Evolutionary conservation across 2,888 invertebrate species (phyloP).

Genomic region (Gortyna flavago): DNA sequence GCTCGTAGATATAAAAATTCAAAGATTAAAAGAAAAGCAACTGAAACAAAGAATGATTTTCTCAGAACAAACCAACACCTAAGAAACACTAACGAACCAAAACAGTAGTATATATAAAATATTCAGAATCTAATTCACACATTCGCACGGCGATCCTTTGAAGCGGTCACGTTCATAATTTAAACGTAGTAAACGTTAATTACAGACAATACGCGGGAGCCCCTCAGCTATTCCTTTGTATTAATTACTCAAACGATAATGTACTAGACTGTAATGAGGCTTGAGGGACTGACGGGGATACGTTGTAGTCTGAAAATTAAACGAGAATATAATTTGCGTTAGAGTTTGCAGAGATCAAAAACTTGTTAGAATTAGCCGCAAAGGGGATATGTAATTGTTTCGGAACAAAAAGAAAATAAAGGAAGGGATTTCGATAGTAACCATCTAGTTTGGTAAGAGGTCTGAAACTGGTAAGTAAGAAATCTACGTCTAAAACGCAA

Average conservation of each 20-base stretch:
- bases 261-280: slow-evolving; percentile 32
- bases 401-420: background rate
- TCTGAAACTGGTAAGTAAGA: too few species aligned
- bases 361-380: background rate
- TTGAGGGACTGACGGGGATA: background rate
- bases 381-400: background rate
- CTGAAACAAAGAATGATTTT: background rate
- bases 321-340: background rate
- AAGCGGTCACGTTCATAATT: slow-evolving; percentile 66
- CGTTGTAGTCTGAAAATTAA: slow-evolving; percentile 6
- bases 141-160: slow-evolving; percentile 66
- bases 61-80: background rate
- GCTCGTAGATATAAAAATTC: background rate
- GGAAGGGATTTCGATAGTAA: background rate
- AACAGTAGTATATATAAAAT: slow-evolving; percentile 52
- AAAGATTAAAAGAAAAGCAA: background rate
- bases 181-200: slow-evolving; percentile 59
- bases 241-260: slow-evolving; percentile 63
- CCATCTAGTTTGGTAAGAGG: background rate
- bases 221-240: slow-evolving; percentile 68
- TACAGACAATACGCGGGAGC: slow-evolving; percentile 65
- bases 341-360: background rate
- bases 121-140: slow-evolving; percentile 64
- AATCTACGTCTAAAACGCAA: background rate
- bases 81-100: slow-evolving; percentile 29